Conservation (phyloP, 2,113 vertebrate genomes). For the Actenoides hombroni region DNA sequence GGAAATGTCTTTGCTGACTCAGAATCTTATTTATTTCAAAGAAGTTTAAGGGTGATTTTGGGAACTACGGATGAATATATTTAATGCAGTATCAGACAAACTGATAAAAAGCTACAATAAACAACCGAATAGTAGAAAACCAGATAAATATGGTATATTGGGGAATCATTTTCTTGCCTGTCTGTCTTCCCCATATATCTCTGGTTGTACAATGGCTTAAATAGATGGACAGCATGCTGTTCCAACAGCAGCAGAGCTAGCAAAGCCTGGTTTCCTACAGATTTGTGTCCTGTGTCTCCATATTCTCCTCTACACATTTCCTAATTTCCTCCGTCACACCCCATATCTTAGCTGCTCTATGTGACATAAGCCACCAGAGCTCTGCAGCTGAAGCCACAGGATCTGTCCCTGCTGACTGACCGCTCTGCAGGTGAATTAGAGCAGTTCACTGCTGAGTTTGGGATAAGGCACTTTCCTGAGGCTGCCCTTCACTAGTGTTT, state of each 20-base stretch:
- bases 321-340: neutral
- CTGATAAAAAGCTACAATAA: neutral
- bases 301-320: neutral
- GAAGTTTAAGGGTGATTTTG: neutral
- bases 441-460: neutral
- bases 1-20: neutral
- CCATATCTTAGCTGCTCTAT: neutral
- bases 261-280: neutral
- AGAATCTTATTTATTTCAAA: neutral
- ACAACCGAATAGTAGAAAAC: neutral
- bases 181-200: neutral
- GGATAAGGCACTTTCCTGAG: neutral
- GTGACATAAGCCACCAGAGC: neutral
- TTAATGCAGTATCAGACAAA: neutral
- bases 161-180: neutral
- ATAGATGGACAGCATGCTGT: fast-evolving
- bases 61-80: neutral
- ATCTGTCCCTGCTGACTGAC: fast-evolving
- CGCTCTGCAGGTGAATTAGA: neutral
- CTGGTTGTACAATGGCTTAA: neutral
- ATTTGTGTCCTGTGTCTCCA: neutral
- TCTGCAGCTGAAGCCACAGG: neutral
- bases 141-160: neutral
- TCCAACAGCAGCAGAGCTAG: neutral
- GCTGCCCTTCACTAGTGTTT: neutral